phyloP scores from a whole-genome alignment of 2,113 vertebrate species.

The Alligator sinensis region DNA sequence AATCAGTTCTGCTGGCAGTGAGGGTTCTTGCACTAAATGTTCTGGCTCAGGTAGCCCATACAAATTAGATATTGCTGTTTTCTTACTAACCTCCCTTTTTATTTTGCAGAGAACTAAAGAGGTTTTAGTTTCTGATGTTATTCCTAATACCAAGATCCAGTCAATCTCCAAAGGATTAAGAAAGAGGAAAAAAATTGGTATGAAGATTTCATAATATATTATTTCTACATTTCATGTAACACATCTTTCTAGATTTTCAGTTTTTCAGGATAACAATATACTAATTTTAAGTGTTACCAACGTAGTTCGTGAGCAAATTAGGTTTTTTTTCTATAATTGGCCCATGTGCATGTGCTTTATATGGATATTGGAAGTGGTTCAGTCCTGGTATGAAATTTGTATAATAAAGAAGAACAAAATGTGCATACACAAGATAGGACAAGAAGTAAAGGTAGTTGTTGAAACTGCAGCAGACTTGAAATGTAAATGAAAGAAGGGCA shows the following conservation, averaged over 20 bases:
- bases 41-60: background rate
- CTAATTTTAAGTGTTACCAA: rapidly evolving
- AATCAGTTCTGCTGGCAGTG: background rate
- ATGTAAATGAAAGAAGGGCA: background rate
- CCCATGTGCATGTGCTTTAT: background rate
- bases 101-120: conserved; percentile 80
- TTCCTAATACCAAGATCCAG: conserved; percentile 73
- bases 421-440: background rate
- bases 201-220: background rate
- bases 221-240: background rate
- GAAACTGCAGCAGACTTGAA: background rate
- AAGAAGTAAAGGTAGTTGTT: background rate
- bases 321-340: background rate
- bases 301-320: background rate
- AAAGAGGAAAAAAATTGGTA: conserved; percentile 72
- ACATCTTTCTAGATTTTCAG: background rate
- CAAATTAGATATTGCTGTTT: background rate
- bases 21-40: background rate
- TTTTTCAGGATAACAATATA: background rate
- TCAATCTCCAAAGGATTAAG: conserved; percentile 71
- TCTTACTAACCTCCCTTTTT: conserved; percentile 10
- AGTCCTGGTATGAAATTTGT: background rate
- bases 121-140: conserved; percentile 53
- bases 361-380: too few species aligned
- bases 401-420: background rate